A percentile compares a stretch with the other conserved stretches of the same genome.
Evolutionary conservation across 2,797 vertebrate genomes (phyloP).

Genomic region (Chanos chanos): DNA sequence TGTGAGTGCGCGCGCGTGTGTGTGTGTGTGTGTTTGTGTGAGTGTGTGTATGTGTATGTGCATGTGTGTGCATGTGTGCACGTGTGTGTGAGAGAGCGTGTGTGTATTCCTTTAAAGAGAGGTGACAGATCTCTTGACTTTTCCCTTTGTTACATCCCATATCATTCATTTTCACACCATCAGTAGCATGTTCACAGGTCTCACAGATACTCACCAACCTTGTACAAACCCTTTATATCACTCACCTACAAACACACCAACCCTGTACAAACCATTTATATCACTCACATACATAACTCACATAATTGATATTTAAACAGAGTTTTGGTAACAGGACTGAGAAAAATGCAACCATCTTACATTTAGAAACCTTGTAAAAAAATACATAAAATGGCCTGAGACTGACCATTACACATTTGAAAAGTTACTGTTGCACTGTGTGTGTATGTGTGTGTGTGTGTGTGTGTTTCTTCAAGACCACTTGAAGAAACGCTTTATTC

Average conservation of each 20-base stretch:
- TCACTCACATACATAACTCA: no score
- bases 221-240: constrained; percentile 48
- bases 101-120: constrained; percentile 55
- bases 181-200: constrained; percentile 41
- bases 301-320: no score
- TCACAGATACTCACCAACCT: not conserved
- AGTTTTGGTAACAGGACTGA: no score
- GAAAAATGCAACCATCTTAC: no score
- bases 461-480: no score
- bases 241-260: constrained; percentile 2
- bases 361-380: no score
- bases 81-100: not conserved
- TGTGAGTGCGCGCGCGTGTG: constrained; percentile 17
- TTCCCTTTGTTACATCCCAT: constrained; percentile 59
- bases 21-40: constrained; percentile 12
- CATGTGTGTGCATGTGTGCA: not conserved
- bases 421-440: no score
- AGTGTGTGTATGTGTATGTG: not conserved
- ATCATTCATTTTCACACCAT: constrained; percentile 70
- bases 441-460: no score
- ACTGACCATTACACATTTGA: no score
- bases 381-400: no score
- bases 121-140: constrained; percentile 50
- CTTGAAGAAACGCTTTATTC: no score
- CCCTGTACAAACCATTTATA: constrained; percentile 45